A percentile compares a stretch with the other conserved stretches of the same genome.
These are phyloP conservation scores for Bombylius discolor DNA, from an alignment of 2,888 invertebrate genomes.

Conservation along the genomic window DNA sequence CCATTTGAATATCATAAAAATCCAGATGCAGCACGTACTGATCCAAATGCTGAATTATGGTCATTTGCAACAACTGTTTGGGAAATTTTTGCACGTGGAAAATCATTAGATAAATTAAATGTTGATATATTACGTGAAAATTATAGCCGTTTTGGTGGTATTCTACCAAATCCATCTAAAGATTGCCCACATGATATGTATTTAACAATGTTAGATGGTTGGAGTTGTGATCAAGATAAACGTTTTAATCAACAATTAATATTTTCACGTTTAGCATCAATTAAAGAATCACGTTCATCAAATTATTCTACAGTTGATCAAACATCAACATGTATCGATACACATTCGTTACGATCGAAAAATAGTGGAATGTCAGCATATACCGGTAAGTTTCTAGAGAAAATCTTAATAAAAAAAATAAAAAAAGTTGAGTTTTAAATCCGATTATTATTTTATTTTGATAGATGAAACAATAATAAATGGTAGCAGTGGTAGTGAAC, in stretches of 20 bases:
- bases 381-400: conserved; percentile 2
- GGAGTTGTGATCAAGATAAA: conserved; percentile 57
- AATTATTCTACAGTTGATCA: conserved; percentile 15
- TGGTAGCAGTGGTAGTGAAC: conserved; percentile 10
- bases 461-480: conserved; percentile 10
- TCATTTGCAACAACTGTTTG: conserved; percentile 84
- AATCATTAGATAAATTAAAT: conserved; percentile 32
- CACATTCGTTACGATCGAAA: conserved; percentile 10
- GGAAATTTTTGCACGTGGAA: conserved; percentile 80
- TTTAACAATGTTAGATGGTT: conserved; percentile 65
- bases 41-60: conserved; percentile 73
- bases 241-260: conserved; percentile 71
- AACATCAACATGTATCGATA: conserved; percentile 13
- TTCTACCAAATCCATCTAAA: conserved; percentile 51
- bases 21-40: conserved; percentile 49
- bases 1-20: conserved; percentile 70
- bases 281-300: conserved; percentile 19
- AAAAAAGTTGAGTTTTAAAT: no score
- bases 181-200: conserved; percentile 66
- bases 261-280: conserved; percentile 38
- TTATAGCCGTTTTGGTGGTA: conserved; percentile 35
- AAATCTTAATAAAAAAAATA: no score
- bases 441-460: not conserved
- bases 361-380: conserved; percentile 4
- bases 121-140: conserved; percentile 19